Base-by-base conservation (phyloP, 1,140 invertebrate species). In the Cheumatopsyche charites region DNA sequence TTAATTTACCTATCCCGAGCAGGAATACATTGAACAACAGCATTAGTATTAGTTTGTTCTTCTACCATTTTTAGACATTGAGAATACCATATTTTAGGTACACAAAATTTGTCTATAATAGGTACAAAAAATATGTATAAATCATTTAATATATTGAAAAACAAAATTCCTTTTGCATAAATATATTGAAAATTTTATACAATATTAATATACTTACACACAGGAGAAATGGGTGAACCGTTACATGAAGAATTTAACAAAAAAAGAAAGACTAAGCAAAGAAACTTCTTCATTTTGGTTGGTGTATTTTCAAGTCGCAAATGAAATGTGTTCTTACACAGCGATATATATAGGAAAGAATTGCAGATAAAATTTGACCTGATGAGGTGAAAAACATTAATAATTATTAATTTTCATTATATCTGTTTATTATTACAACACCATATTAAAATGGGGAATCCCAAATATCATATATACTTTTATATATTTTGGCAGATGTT, bases 31-130 rank as follows among this genome's bases (percentile, higher is more conserved):
- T 87, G 82, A 73, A 91, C 85, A 12, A 82, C 79, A 11, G 88
- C 87, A 67, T 88, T 86, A 73, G 87, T 87, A 75, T 86, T 85
- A 5, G 87, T 86, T 12, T 87, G 86, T 74, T 90, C 87, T 45
- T 87, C 82, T 23, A 89, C 81, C 86, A 92, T 89, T 25, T 88
- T 82, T 68, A 86, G 79, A 80, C 91, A 92, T 25, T 87, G 84
- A 9, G 87, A 80, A 76, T 88, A 78, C 42, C 87, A 85, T 45
- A 86, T 84, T 58, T 88, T 81, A 0, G 90, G 90, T 19, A 92
- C 89, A 78, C 90, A 92, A 84, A 92, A 86, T 78, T 87, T 90
- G 77, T 89, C 90, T 92, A 75, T 29, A 82, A 80, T 29, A 42
- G 12, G n/a, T n/a, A n/a, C n/a, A n/a, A n/a, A 23, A 19, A 43